phyloP scores from a whole-genome alignment of 1,140 invertebrate species.

The Calosoma granatense region DNA sequence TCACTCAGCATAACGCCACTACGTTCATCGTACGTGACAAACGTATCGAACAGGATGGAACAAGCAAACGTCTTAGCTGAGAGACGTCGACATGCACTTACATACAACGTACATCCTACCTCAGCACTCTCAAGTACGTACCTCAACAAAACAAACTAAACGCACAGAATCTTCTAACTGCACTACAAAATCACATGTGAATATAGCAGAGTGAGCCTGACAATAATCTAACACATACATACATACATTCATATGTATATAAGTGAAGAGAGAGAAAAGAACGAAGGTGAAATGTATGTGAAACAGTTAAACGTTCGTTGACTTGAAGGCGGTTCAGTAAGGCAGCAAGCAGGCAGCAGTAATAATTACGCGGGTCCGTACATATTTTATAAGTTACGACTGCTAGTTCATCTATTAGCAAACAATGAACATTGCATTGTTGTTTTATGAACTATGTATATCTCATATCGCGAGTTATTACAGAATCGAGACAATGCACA shows the following conservation, averaged over 20 bases:
- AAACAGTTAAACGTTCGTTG: not conserved
- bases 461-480: constrained; percentile 1
- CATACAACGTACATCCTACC: not conserved
- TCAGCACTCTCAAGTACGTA: not conserved
- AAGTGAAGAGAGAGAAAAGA: no score
- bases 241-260: no score
- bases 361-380: not conserved
- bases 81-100: not conserved
- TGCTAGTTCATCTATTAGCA: not conserved
- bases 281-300: no score
- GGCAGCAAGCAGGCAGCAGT: not conserved
- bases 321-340: no score
- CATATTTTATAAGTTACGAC: not conserved
- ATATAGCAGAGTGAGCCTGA: no score
- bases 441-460: constrained; percentile 1
- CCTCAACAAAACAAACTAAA: not conserved
- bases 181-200: not conserved
- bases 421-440: constrained; percentile 1
- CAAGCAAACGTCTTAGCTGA: no score
- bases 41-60: not conserved
- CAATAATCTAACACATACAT: no score
- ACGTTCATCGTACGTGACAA: not conserved
- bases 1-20: not conserved
- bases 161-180: not conserved
- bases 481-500: not conserved